Evolutionary conservation across 2,113 vertebrate species (phyloP), one percentile per base, ranked within the genome.

Genomic region (Phalacrocorax brasilianus): DNA sequence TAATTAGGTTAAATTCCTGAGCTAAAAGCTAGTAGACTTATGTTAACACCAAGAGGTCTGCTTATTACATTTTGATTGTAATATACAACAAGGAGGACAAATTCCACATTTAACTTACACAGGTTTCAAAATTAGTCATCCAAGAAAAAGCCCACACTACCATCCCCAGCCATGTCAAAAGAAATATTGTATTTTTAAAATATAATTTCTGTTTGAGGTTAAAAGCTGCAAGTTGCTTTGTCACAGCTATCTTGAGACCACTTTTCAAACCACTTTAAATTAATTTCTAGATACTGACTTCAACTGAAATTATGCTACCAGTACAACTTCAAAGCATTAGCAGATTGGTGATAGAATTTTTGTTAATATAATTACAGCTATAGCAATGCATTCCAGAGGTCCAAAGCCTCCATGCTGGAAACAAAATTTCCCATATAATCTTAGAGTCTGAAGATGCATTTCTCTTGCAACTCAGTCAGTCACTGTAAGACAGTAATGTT

Each of bases 181-280:
- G 20, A 79, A 93, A 85, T 44, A 56, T 0, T 63, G 14, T 35
- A 23, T 74, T 89, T 94, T 47, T n/a, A 4, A 84, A 91, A 71
- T 50, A 47, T 8, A 74, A 44, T 68, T 90, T 88, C 35, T 73
- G 8, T 59, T 55, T 77, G 72, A 86, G 42, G 38, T 92, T 93
- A 90, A 91, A 94, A 93, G n/a, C 47, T 76, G 47, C 63, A 88
- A 88, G 30, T 74, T 93, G 81, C 49, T 91, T 85, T 93, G 80
- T 91, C 77, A 79, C 15, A 85, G 38, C 18, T 91, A 35, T 71
- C 72, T 81, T 44, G 59, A 91, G 82, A 88, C 12, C 38, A 77
- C 77, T 88, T 88, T 89, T 88, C 47, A 88, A 93, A 90, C 55
- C 26, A 55, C 42, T 91, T 89, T 49, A 90, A 92, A 88, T 91